These are phyloP conservation scores for Drosophila nannoptera DNA, from an alignment of 1,140 invertebrate species.

Conservation along the genomic window DNA sequence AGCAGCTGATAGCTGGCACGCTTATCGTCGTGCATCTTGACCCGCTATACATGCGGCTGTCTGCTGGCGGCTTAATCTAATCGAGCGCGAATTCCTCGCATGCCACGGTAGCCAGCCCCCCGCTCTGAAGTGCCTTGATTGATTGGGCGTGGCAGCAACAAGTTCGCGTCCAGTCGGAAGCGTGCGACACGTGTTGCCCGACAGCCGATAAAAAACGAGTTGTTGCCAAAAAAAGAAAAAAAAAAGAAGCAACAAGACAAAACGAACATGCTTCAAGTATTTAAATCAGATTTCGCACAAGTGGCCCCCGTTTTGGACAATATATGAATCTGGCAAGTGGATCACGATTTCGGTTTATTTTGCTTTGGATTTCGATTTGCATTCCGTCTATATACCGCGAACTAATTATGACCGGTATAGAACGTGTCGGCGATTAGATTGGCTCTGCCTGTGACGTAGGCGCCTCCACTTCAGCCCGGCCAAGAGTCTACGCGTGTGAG, in stretches of 20 bases:
- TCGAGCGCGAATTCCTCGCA: conserved; percentile 36
- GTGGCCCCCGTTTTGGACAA: conserved; percentile 10
- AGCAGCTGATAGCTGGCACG: neutral
- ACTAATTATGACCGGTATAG: conserved; percentile 51
- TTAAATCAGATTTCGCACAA: conserved; percentile 25
- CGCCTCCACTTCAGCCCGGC: neutral
- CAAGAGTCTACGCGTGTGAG: too few species aligned
- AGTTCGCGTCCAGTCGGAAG: conserved; percentile 8
- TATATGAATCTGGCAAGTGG: conserved; percentile 26
- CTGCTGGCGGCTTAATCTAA: conserved; percentile 32
- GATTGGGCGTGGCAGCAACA: conserved; percentile 27
- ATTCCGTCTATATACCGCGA: conserved; percentile 33
- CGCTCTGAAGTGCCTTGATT: neutral
- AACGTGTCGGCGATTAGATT: conserved; percentile 59
- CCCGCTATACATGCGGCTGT: neutral
- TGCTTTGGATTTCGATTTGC: conserved; percentile 22
- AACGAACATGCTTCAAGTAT: neutral
- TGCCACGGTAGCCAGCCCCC: conserved; percentile 15
- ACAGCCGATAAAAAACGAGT: neutral
- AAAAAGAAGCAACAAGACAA: neutral
- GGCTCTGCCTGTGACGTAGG: conserved; percentile 49
- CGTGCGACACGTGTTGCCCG: conserved; percentile 33
- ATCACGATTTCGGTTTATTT: conserved; percentile 1
- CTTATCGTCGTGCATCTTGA: conserved; percentile 35
- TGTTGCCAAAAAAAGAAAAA: neutral